phyloP scores from a whole-genome alignment of 2,113 vertebrate species.

The Malurus melanocephalus region DNA sequence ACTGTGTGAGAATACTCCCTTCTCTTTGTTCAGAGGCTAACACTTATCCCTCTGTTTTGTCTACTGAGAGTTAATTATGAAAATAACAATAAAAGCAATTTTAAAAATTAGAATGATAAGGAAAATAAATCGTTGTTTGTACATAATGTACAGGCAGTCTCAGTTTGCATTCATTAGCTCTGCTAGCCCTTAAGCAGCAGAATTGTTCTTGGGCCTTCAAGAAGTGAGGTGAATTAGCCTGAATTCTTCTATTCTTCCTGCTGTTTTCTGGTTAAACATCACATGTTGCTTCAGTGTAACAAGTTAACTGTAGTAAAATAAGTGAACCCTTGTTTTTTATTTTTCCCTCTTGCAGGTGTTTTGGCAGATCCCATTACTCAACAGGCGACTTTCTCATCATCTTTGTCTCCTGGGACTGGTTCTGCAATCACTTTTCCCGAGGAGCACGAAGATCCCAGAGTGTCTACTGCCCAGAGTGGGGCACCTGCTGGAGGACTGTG shows the following conservation, averaged over 20 bases:
- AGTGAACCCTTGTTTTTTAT: not conserved
- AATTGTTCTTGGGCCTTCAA: not conserved
- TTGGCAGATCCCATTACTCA: conserved; percentile 80
- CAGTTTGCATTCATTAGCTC: not conserved
- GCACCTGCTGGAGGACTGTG: conserved; percentile 82
- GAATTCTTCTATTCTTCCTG: not conserved
- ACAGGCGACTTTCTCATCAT: conserved; percentile 62
- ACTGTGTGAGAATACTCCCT: not conserved
- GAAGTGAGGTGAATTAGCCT: not conserved
- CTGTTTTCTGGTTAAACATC: not conserved
- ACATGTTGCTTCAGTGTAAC: not conserved
- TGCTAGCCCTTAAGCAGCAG: not conserved
- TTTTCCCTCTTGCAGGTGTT: conserved; percentile 59
- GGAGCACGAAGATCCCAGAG: conserved; percentile 83
- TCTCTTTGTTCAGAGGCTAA: not conserved
- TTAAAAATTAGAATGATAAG: not conserved
- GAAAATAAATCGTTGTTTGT: not conserved
- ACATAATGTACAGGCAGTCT: not conserved
- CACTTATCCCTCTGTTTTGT: not conserved
- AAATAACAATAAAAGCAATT: not conserved
- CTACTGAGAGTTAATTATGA: not conserved
- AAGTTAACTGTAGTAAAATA: not conserved
- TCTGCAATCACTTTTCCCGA: conserved; percentile 96
- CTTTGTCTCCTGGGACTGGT: conserved; percentile 64
- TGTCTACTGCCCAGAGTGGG: conserved; percentile 25